A percentile compares a stretch with the other conserved stretches of the same genome.
phyloP scores from a whole-genome alignment of 2,797 vertebrate species.

The Anguilla pacifica region DNA sequence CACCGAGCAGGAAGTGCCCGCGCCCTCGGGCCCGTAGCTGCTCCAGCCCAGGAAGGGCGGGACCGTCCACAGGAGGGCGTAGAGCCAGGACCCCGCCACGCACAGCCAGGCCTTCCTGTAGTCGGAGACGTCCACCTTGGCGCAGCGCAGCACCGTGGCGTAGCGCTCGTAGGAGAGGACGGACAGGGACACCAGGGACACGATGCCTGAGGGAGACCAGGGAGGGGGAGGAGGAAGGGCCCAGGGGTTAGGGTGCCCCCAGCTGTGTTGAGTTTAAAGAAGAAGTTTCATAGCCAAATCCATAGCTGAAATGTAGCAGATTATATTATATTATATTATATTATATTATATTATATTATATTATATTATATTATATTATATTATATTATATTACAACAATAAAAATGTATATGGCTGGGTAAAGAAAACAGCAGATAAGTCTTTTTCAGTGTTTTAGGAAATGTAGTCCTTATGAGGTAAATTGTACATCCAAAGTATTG shows the following conservation, averaged over 20 bases:
- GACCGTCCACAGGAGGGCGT: conserved; percentile 74
- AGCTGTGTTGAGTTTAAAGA: background rate
- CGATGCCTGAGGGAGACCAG: conserved; percentile 63
- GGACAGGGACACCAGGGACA: conserved; percentile 77
- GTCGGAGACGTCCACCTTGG: conserved; percentile 70
- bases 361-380: no score
- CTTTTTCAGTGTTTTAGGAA: no score
- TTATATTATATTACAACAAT: no score
- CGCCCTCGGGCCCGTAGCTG: conserved; percentile 77
- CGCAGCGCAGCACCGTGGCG: conserved; percentile 60
- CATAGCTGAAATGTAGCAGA: background rate
- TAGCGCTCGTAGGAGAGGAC: conserved; percentile 76
- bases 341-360: no score
- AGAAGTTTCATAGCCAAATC: background rate
- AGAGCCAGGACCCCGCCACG: conserved; percentile 73
- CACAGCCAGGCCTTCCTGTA: conserved; percentile 75
- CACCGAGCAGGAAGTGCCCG: conserved; percentile 75
- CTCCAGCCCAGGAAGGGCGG: conserved; percentile 78
- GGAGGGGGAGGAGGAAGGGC: background rate
- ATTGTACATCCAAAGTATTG: no score
- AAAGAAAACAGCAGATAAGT: no score
- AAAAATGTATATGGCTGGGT: no score
- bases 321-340: no score
- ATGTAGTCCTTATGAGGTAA: no score
- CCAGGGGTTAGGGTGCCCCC: background rate